Evolutionary conservation across 2,888 invertebrate genomes (phyloP).

Genomic region (Oegoconia quadripuncta): DNA sequence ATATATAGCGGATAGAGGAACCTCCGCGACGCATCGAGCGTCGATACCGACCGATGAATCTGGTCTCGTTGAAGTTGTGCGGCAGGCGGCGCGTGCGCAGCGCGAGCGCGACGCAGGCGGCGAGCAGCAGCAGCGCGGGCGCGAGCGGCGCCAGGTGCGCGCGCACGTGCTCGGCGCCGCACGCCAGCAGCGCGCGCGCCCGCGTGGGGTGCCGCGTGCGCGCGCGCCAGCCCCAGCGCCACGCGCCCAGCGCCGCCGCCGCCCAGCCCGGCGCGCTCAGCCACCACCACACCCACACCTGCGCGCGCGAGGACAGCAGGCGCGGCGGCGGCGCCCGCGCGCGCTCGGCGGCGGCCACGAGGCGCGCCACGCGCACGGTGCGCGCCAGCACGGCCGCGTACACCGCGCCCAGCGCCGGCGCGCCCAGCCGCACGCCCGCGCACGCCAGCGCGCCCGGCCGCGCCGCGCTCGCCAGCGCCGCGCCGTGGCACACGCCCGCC

Average conservation of each 20-base stretch:
- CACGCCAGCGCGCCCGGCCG: conserved; percentile 31
- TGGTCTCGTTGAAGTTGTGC: conserved; percentile 89
- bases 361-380: conserved; percentile 39
- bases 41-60: conserved; percentile 74
- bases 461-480: conserved; percentile 82
- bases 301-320: conserved; percentile 63
- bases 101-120: conserved; percentile 88
- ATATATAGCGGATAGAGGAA: too few species aligned
- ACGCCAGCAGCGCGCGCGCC: conserved; percentile 79
- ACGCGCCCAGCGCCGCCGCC: conserved; percentile 81
- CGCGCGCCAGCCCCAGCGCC: conserved; percentile 65
- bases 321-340: conserved; percentile 24
- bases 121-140: conserved; percentile 84
- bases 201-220: conserved; percentile 70
- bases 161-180: conserved; percentile 75
- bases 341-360: conserved; percentile 41
- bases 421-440: conserved; percentile 31
- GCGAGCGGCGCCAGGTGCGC: conserved; percentile 81
- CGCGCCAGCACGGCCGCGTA: conserved; percentile 42
- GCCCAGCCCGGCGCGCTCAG: conserved; percentile 70
- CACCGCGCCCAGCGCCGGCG: conserved; percentile 37
- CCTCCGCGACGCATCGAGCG: too few species aligned
- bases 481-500: conserved; percentile 49
- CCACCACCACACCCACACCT: conserved; percentile 78
- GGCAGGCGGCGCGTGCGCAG: conserved; percentile 87